Conservation (phyloP, 2,888 invertebrate species). For the Coecobrya sp. region DNA sequence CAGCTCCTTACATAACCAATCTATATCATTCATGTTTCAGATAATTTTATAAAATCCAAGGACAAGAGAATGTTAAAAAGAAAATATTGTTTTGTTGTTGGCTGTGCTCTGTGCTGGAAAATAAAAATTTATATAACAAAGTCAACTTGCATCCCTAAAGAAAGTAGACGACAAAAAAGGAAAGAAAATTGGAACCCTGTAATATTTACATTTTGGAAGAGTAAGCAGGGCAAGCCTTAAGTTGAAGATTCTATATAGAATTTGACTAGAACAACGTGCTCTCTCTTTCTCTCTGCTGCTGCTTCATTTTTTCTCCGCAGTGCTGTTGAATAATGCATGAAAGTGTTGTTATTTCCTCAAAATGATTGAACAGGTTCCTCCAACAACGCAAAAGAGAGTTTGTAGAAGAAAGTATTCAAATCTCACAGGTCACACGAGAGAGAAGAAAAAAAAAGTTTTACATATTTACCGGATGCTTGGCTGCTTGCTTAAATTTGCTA, state of each 20-base stretch:
- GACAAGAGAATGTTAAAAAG: no score
- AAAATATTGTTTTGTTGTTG: no score
- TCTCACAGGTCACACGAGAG: constrained; percentile 30
- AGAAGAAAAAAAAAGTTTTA: constrained; percentile 38
- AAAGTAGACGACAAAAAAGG: neutral
- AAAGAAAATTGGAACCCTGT: constrained; percentile 5
- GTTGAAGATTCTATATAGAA: neutral
- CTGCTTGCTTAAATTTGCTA: neutral
- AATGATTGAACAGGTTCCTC: constrained; percentile 83
- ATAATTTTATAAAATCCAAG: no score
- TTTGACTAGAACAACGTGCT: neutral
- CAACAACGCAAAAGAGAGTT: neutral
- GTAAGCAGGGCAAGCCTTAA: neutral
- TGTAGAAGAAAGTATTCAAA: constrained; percentile 49
- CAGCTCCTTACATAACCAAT: no score
- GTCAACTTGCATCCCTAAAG: neutral
- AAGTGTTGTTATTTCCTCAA: constrained; percentile 86
- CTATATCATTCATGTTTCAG: no score
- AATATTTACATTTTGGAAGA: neutral
- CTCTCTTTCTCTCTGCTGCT: no score
- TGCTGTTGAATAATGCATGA: constrained; percentile 86
- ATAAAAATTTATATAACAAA: neutral
- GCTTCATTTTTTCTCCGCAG: constrained; percentile 45
- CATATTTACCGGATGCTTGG: constrained; percentile 2
- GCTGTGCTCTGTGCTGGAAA: no score